Evolutionary conservation across 1,140 invertebrate genomes (phyloP).

Genomic region (Triops longicaudatus): DNA sequence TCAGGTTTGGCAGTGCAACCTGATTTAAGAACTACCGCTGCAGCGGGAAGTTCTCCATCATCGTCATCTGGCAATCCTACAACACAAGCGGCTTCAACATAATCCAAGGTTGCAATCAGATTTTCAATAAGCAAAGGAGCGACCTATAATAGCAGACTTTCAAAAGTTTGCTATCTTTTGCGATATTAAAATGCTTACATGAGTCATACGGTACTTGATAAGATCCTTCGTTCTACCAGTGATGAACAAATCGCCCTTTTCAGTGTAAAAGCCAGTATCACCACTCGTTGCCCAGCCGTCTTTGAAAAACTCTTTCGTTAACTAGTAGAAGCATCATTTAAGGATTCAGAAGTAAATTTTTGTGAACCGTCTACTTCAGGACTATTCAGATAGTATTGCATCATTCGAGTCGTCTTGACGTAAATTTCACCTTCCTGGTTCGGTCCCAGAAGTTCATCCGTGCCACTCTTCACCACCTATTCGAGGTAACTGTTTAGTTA

Average conservation of each 20-base stretch:
- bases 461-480: slow-evolving; percentile 36
- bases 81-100: slow-evolving; percentile 41
- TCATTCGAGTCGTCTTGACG: slow-evolving; percentile 34
- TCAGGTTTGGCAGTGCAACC: slow-evolving; percentile 6
- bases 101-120: slow-evolving; percentile 37
- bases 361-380: slow-evolving; percentile 26
- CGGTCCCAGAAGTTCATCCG: slow-evolving; percentile 36
- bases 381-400: slow-evolving; percentile 33
- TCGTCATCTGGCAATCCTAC: slow-evolving; percentile 40
- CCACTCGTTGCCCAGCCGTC: slow-evolving; percentile 45
- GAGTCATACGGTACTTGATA: slow-evolving; percentile 27
- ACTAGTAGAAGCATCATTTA: background rate
- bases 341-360: background rate
- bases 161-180: background rate
- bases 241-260: slow-evolving; percentile 32
- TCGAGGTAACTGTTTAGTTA: background rate
- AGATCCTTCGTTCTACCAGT: slow-evolving; percentile 33
- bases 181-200: slow-evolving; percentile 25
- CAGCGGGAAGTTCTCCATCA: slow-evolving; percentile 40
- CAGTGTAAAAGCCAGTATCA: slow-evolving; percentile 39
- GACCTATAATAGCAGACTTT: background rate
- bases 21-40: slow-evolving; percentile 28
- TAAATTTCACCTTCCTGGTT: slow-evolving; percentile 44
- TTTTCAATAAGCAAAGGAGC: slow-evolving; percentile 30
- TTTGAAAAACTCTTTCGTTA: background rate